These are phyloP conservation scores for Brachionus paranguensis DNA, from an alignment of 1,140 invertebrate species.

Conservation along the genomic window DNA sequence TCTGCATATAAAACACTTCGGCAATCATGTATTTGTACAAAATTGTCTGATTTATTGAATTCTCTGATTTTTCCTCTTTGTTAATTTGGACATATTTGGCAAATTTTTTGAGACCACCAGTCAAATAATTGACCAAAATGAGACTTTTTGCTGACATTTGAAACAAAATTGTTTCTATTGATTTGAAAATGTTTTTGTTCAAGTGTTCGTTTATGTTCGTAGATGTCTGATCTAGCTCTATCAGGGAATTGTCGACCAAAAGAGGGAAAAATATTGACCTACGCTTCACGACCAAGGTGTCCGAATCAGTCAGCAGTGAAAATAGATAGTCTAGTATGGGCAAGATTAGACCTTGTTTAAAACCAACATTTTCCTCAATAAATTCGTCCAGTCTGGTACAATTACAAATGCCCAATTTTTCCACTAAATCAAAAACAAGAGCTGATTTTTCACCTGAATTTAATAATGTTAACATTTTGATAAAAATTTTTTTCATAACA, in stretches of 20 bases:
- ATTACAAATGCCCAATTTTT: conserved; percentile 5
- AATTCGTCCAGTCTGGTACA: neutral
- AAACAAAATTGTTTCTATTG: neutral
- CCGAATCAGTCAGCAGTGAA: neutral
- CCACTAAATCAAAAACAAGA: neutral
- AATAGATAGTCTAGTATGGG: neutral
- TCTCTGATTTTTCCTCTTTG: neutral
- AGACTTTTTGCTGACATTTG: neutral
- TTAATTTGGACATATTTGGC: neutral
- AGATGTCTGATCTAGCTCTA: neutral
- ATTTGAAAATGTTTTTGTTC: neutral
- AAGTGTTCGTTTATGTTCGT: neutral
- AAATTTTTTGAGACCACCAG: neutral
- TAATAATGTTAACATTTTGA: neutral
- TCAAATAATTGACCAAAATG: neutral
- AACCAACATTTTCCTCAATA: neutral
- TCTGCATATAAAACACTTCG: neutral
- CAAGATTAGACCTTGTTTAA: neutral
- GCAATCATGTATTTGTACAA: conserved; percentile 8
- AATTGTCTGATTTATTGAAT: neutral
- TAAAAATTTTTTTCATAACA: neutral
- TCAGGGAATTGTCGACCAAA: neutral
- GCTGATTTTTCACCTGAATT: neutral
- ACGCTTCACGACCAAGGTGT: neutral
- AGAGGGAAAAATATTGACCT: conserved; percentile 12